These are phyloP conservation scores for Drosophila serrata DNA, from an alignment of 1,140 invertebrate species.

Conservation along the genomic window DNA sequence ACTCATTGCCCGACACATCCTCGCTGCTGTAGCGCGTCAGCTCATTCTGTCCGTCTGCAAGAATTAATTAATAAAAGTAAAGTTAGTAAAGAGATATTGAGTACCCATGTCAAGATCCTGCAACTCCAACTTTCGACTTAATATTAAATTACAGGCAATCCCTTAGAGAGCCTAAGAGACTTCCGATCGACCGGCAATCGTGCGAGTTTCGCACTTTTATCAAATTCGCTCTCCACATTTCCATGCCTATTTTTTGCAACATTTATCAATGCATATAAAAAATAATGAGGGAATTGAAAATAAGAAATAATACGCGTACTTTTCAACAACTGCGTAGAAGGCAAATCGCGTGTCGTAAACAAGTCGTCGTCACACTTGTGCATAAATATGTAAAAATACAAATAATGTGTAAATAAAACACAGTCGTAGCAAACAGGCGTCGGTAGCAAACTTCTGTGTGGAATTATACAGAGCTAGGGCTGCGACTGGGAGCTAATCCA, in stretches of 20 bases:
- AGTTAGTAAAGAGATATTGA: constrained; percentile 1
- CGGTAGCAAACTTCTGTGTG: constrained; percentile 24
- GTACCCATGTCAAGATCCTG: background rate
- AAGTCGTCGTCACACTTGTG: constrained; percentile 57
- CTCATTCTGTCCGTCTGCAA: constrained; percentile 81
- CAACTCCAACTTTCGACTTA: background rate
- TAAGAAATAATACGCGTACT: constrained; percentile 47
- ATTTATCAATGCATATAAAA: constrained; percentile 70
- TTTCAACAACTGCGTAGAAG: constrained; percentile 74
- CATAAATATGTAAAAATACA: constrained; percentile 66
- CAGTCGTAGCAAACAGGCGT: constrained; percentile 19
- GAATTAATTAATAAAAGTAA: background rate
- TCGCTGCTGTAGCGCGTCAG: constrained; percentile 85
- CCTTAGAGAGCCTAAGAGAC: background rate
- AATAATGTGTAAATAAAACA: constrained; percentile 56
- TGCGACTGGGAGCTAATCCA: background rate
- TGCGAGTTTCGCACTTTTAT: constrained; percentile 9
- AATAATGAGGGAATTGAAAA: constrained; percentile 30
- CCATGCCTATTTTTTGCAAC: constrained; percentile 55
- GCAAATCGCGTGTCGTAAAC: constrained; percentile 76
- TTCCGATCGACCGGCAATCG: background rate
- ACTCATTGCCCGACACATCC: constrained; percentile 85
- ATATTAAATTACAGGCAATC: background rate
- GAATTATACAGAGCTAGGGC: constrained; percentile 19
- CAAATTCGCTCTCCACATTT: constrained; percentile 40